Base-by-base conservation (phyloP, 2,797 vertebrate genomes). In the Enteromius thamalakanensis region DNA sequence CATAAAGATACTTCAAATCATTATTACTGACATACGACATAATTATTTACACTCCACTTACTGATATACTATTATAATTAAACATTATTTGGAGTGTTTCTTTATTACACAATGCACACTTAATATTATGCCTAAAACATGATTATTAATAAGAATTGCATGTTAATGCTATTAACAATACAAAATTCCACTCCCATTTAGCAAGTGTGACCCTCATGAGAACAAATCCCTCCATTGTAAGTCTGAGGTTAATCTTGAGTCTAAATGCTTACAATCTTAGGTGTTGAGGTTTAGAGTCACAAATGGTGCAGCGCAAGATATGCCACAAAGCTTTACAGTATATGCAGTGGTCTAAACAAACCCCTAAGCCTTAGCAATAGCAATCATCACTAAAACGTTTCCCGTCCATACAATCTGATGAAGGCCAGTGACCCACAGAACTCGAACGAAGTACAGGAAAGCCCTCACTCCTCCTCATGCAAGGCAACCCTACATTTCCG, bases 391-490 rank as follows among this genome's bases (percentile, higher is more conserved):
- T 15, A 34, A 65, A 49, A 65, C 1, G 26, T 49, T 65, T 78
- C 40, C 40, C 19, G 23, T 32, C 42, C 47, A 11, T 2, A 49
- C 4, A 15, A 64, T 62, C 21, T 51, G 60, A 76, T 76, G 10
- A 40, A 77, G 19, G 23, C 15, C 49, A 76, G n/a, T 83, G 74
- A 69, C 47, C 64, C 45, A 67, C 19, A 49, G 12, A 79, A 53
- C 68, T 65, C 10, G 26, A 81, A 64, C 64, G 21, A 81, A 70
- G 17, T 15, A 74, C 58, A 42, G 71, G 71, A 82, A 37, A 69
- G 60, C 68, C 58, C 75, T 78, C 26, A 65, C 79, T 78, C 45
- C 55, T 62, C 40, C 40, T 74, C 70, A 65, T 15, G 53, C 80
- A 81, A 2, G 40, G 60, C 68, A 81, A 67, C 14, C 42, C 37